phyloP scores from a whole-genome alignment of 2,888 invertebrate genomes.

The Rhyacophila evoluta region DNA sequence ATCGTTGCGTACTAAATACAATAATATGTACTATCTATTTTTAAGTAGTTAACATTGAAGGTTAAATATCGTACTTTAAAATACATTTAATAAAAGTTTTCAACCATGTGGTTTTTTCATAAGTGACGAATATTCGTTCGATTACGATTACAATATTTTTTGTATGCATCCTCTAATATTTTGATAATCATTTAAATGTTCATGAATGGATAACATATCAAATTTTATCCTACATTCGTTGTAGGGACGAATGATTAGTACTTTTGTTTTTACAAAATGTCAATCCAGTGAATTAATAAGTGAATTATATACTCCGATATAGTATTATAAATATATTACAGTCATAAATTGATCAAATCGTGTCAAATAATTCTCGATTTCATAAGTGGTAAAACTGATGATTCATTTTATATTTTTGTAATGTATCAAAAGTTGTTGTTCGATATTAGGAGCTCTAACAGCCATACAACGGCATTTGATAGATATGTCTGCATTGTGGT shows the following conservation, averaged over 20 bases:
- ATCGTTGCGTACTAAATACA: constrained; percentile 44
- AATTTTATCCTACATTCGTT: neutral
- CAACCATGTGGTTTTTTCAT: constrained; percentile 3
- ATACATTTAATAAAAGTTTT: neutral
- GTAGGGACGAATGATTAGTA: neutral
- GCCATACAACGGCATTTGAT: too few relatives aligned
- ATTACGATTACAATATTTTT: neutral
- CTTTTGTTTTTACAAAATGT: neutral
- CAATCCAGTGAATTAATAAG: too few relatives aligned
- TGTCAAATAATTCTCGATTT: too few relatives aligned
- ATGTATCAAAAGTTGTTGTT: too few relatives aligned
- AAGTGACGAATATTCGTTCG: constrained; percentile 1
- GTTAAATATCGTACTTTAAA: neutral
- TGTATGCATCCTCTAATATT: neutral
- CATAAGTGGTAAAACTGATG: too few relatives aligned
- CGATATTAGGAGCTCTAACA: too few relatives aligned
- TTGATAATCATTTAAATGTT: neutral
- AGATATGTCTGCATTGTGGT: too few relatives aligned
- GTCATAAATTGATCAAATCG: too few relatives aligned
- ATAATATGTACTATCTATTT: neutral
- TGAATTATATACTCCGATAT: neutral
- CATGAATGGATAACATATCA: neutral
- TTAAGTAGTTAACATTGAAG: neutral
- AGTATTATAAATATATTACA: too few relatives aligned
- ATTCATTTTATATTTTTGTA: too few relatives aligned